Evolutionary conservation across 2,797 vertebrate species (phyloP).

Genomic region (Loris lydekkerianus): DNA sequence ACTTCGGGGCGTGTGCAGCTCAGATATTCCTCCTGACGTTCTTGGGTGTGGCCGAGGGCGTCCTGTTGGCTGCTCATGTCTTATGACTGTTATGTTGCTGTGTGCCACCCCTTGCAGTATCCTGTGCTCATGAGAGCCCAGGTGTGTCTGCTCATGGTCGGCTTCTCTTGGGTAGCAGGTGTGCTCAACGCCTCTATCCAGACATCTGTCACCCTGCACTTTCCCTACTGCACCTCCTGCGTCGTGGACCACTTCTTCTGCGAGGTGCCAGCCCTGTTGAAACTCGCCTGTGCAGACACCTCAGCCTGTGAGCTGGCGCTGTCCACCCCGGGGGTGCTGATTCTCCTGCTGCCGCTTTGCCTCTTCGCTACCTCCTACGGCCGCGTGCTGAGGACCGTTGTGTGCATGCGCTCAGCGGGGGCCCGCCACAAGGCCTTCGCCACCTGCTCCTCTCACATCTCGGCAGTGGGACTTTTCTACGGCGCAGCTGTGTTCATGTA

Average conservation of each 20-base stretch:
- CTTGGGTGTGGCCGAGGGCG: constrained; percentile 62
- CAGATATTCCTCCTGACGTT: constrained; percentile 62
- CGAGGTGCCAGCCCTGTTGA: constrained; percentile 64
- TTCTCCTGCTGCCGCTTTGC: constrained; percentile 38
- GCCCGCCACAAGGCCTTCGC: constrained; percentile 47
- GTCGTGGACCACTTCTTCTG: constrained; percentile 73
- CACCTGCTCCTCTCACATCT: constrained; percentile 63
- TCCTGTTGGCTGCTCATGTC: constrained; percentile 66
- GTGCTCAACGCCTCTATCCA: constrained; percentile 46
- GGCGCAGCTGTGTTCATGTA: constrained; percentile 39
- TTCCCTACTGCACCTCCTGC: constrained; percentile 63
- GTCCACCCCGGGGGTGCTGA: constrained; percentile 35
- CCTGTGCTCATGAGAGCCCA: constrained; percentile 55
- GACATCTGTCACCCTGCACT: constrained; percentile 39
- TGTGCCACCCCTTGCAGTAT: constrained; percentile 68
- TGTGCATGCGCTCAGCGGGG: constrained; percentile 14
- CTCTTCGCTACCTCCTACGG: not conserved
- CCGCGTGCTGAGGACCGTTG: not conserved
- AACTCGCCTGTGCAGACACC: constrained; percentile 58
- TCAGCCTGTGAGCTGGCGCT: constrained; percentile 5
- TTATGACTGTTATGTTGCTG: constrained; percentile 60
- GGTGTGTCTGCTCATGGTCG: constrained; percentile 56
- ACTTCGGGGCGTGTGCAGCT: constrained; percentile 26
- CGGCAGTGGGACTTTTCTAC: not conserved
- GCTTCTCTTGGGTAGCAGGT: constrained; percentile 67